These are phyloP conservation scores for Suncus etruscus DNA, from an alignment of 2,113 vertebrate species.

Conservation along the genomic window DNA sequence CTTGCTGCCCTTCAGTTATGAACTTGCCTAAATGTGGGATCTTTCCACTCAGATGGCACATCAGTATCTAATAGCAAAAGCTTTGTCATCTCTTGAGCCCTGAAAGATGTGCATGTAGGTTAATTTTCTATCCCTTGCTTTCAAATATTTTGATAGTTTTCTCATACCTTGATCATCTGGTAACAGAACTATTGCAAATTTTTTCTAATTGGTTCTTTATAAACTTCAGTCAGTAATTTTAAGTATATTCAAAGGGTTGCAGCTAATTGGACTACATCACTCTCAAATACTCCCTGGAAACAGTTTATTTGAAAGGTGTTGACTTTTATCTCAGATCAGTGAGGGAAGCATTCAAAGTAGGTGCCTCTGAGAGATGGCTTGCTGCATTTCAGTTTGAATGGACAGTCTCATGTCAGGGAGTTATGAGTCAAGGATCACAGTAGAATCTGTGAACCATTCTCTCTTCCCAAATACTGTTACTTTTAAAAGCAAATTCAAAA, in stretches of 20 bases:
- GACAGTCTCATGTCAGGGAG: neutral
- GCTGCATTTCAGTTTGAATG: neutral
- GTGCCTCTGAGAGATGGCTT: neutral
- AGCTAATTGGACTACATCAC: neutral
- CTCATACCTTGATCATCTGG: constrained; percentile 32
- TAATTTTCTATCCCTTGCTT: constrained; percentile 9
- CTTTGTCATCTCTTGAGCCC: constrained; percentile 31
- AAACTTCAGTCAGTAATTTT: constrained; percentile 18
- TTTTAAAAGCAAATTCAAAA: constrained; percentile 47
- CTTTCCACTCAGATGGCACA: neutral
- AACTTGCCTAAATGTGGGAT: neutral
- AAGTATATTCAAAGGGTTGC: neutral
- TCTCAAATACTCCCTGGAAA: constrained; percentile 33
- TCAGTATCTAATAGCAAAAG: neutral
- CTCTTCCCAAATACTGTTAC: constrained; percentile 33
- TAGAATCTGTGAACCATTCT: neutral
- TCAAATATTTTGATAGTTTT: constrained; percentile 63
- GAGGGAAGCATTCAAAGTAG: neutral
- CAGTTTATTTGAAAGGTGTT: constrained; percentile 19
- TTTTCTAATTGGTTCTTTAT: constrained; percentile 11
- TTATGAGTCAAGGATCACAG: neutral
- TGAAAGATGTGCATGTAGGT: fast-evolving
- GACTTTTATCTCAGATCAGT: constrained; percentile 6
- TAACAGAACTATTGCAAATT: neutral
- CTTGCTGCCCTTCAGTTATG: neutral